phyloP scores from a whole-genome alignment of 2,888 invertebrate genomes.

The Dichetophora obliterata region DNA sequence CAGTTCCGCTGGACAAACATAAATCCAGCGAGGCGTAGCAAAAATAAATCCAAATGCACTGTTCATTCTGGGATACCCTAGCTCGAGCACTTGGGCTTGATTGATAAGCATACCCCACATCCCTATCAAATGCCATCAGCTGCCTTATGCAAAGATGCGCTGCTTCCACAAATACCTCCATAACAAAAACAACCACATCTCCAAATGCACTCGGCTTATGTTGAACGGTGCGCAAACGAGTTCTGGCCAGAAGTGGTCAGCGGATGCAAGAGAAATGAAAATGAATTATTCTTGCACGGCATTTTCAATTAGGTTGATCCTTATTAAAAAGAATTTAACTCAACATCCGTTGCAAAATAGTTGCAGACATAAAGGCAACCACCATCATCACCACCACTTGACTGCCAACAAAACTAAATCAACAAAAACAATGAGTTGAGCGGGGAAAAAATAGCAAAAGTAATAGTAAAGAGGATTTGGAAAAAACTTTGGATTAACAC shows the following conservation, averaged over 20 bases:
- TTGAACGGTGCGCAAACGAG: not conserved
- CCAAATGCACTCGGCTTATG: not conserved
- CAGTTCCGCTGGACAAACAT: slow-evolving; percentile 39
- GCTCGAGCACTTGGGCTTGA: not conserved
- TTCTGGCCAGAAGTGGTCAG: not conserved
- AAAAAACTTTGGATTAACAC: slow-evolving; percentile 33
- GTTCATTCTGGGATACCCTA: not conserved
- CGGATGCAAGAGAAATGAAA: slow-evolving; percentile 43
- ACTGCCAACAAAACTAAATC: not conserved
- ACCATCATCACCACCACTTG: not conserved
- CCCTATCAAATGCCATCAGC: not conserved
- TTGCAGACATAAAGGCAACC: not conserved
- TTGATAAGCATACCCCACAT: not conserved
- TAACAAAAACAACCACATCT: not conserved
- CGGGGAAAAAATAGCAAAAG: not conserved
- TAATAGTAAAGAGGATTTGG: not conserved
- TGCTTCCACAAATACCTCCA: not conserved
- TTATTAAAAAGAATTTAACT: slow-evolving; percentile 51
- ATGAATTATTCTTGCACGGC: slow-evolving; percentile 50
- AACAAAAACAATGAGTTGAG: not conserved
- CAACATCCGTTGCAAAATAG: slow-evolving; percentile 25
- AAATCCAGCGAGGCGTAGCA: slow-evolving; percentile 19
- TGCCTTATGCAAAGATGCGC: not conserved
- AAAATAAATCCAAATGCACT: slow-evolving; percentile 11
- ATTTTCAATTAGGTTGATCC: slow-evolving; percentile 54